Percentiles rank a stretch among this genome's conserved stretches.
Evolutionary conservation across 2,888 invertebrate species (phyloP).

Genomic region (Myopa testacea): DNA sequence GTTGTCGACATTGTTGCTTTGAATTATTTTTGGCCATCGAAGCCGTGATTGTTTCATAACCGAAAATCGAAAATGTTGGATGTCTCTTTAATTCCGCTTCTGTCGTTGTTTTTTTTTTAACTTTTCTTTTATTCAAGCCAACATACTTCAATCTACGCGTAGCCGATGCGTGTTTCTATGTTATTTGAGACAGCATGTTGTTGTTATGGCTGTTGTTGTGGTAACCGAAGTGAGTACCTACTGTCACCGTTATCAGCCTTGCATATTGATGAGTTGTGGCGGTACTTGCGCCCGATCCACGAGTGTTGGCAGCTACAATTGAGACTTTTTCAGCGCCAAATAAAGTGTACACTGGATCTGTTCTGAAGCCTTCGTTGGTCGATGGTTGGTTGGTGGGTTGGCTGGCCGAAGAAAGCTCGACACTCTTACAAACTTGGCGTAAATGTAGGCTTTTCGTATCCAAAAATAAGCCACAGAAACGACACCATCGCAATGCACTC

Average conservation of each 20-base stretch:
- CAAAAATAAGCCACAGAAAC: slow-evolving; percentile 23
- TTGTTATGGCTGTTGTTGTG: background rate
- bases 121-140: too few relatives aligned
- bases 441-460: slow-evolving; percentile 24
- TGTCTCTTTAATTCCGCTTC: slow-evolving; percentile 12
- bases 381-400: slow-evolving; percentile 42
- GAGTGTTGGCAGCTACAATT: background rate
- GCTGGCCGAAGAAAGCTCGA: slow-evolving; percentile 53
- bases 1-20: too few relatives aligned
- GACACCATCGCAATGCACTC: background rate
- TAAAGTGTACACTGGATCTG: background rate
- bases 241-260: slow-evolving; percentile 10
- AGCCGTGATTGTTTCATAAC: slow-evolving; percentile 25
- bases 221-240: background rate
- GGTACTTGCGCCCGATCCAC: background rate
- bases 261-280: slow-evolving; percentile 31
- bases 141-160: too few relatives aligned
- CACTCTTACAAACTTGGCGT: slow-evolving; percentile 37
- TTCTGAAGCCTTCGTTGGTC: background rate
- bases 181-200: background rate
- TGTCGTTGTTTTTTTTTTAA: slow-evolving; percentile 7
- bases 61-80: background rate
- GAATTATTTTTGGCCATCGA: too few relatives aligned
- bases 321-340: slow-evolving; percentile 4
- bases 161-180: background rate